Evolutionary conservation across 1,140 invertebrate species (phyloP), one percentile per base, ranked within the genome.

Genomic region (Pentalonia nigronervosa): DNA sequence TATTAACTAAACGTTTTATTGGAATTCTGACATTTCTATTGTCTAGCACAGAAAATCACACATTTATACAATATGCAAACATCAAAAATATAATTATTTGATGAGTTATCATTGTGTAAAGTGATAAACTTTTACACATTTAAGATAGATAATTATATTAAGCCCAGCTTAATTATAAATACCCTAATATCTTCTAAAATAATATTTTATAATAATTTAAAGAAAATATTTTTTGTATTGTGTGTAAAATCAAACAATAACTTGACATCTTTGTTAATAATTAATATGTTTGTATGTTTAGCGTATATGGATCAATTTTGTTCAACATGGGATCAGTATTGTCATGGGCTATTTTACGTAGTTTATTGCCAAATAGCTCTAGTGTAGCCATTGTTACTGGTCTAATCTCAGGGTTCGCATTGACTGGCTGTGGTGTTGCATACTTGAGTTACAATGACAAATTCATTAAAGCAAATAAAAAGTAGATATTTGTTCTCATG

Each of bases 281-380:
- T 90, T 86, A 90, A 36, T 23, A 20, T 50, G 89, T 76, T 88
- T 93, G 50, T 41, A 56, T 84, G 87, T 95, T 89, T 94, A 97
- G 97, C 95, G 94, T 95, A 23, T 96, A 97, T 94, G 97, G 97
- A 34, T 96, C 97, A 56, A 94, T 96, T 14, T 95, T 97, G 45
- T 96, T 97, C 94, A 97, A 96, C 91, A 96, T 97, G 94, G 97
- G 97, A 50, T 97, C 97, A 0, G 96, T 97, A 8, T 95, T 97
- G 11, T 95, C 96, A 50, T 97, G 97, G 97, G 97, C 97, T 2
- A 96, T 97, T 48, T 95, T 97, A 48, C 96, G 97, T 94, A 97
- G 96, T 47, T 94, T 97, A 50, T 94, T 97, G 53, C 97, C 97
- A 9, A 95, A 96, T 94, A 97, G 96, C 94, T 96, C 96, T 81